A percentile compares a stretch with the other conserved stretches of the same genome.
These are phyloP conservation scores for Cryptocephalus moraei DNA, from an alignment of 2,888 invertebrate species.

Conservation along the genomic window DNA sequence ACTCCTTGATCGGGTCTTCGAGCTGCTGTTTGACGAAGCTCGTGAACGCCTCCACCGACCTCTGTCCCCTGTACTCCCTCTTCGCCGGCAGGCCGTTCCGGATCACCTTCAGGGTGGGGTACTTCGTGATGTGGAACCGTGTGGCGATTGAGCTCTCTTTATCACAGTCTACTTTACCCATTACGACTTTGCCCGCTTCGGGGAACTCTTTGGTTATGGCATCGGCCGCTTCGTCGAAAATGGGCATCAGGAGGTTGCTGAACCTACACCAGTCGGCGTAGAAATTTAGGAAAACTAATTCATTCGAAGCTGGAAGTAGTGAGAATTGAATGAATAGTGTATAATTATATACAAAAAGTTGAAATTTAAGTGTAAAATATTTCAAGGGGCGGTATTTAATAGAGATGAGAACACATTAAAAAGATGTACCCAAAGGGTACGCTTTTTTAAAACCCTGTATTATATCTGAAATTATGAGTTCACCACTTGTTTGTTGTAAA, in stretches of 20 bases:
- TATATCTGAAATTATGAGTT: too few species aligned
- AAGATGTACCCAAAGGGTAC: too few species aligned
- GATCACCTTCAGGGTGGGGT: slow-evolving; percentile 94
- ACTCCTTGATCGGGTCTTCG: slow-evolving; percentile 75
- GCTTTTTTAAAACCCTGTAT: too few species aligned
- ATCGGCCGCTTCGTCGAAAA: slow-evolving; percentile 92
- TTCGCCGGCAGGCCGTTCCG: slow-evolving; percentile 84
- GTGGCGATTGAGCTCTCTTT: slow-evolving; percentile 77
- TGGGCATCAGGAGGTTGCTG: slow-evolving; percentile 92
- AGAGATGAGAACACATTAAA: too few species aligned
- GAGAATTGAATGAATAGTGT: background rate
- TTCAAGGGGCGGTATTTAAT: too few species aligned
- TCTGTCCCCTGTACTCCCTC: slow-evolving; percentile 78
- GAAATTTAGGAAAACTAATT: slow-evolving; percentile 96
- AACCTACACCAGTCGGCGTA: slow-evolving; percentile 99
- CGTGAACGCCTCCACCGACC: slow-evolving; percentile 84
- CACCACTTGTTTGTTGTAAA: too few species aligned
- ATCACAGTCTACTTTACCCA: slow-evolving; percentile 98
- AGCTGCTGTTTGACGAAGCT: slow-evolving; percentile 84
- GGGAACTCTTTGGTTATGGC: slow-evolving; percentile 72
- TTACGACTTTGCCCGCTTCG: slow-evolving; percentile 73
- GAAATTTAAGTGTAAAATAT: too few species aligned
- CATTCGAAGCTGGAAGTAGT: slow-evolving; percentile 74
- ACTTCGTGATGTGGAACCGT: slow-evolving; percentile 93
- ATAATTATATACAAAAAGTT: background rate